phyloP scores from a whole-genome alignment of 1,140 invertebrate genomes.

The Coelopa frigida region DNA sequence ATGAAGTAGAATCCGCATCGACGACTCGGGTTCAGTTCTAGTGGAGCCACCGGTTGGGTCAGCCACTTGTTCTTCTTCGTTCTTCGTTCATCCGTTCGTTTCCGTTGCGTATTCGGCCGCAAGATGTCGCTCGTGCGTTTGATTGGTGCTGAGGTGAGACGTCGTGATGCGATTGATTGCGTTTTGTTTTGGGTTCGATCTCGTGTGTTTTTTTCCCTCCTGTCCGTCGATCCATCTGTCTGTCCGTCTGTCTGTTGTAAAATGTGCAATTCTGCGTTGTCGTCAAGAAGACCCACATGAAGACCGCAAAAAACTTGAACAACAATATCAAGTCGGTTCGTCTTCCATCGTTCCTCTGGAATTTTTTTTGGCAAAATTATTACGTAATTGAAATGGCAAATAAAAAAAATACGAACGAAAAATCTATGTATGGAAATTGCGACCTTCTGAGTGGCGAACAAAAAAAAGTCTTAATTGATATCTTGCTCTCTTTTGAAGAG shows the following conservation, averaged over 20 bases:
- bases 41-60: constrained; percentile 32
- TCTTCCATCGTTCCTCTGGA: too few species aligned
- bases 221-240: not conserved
- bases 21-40: constrained; percentile 43
- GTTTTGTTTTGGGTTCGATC: constrained; percentile 1
- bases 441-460: too few species aligned
- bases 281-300: too few species aligned
- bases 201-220: not conserved
- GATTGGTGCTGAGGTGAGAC: constrained; percentile 36
- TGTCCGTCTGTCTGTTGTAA: not conserved
- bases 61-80: constrained; percentile 12
- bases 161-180: not conserved
- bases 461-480: too few species aligned
- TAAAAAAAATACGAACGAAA: too few species aligned
- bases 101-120: not conserved
- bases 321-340: too few species aligned
- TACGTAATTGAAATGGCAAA: too few species aligned
- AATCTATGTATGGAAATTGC: too few species aligned
- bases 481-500: too few species aligned
- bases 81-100: constrained; percentile 1
- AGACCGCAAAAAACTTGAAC: too few species aligned
- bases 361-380: too few species aligned
- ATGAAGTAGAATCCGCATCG: too few species aligned
- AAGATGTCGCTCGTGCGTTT: constrained; percentile 38
- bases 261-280: not conserved